Evolutionary conservation across 2,888 invertebrate genomes (phyloP), one percentile per base, ranked within the genome.

Genomic region (Lithophane ornitopus): DNA sequence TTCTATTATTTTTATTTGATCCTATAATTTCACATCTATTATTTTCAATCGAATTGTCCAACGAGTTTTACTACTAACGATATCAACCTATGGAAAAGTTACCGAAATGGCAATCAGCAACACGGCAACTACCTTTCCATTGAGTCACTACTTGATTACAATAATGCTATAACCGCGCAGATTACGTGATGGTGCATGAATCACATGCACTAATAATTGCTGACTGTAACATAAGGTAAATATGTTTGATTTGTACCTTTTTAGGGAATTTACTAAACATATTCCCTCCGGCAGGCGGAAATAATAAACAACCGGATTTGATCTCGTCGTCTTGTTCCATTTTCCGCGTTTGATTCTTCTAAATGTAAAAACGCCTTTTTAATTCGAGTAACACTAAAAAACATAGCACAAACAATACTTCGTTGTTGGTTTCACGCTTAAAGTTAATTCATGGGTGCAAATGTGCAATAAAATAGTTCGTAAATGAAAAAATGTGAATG

Each of bases 251-350:
- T 79, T 70, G 87, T 96, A 97, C 98, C 97, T 97, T 98, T 95
- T 98, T 97, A 88, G 98, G 98, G 94, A 98, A 98, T 96, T 98
- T 97, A 92, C 97, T 98, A 90, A 98, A 97, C 89, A 98, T 97
- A 89, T 95, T 96, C 84, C 96, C 96, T 91, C 96, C 96, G 88
- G 96, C 96, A 87, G 98, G 98, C 92, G 98, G 98, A 94, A 98
- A 97, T 92, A 98, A 97, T 90, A 98, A 97, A 96, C 97, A 97
- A 92, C 98, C 98, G 93, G 97, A 97, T 92, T 98, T 97, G 90
- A 98, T 97, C 92, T 98, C 97, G 94, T 98, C 97, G 96, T 98
- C 98, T 92, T 97, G 97, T 93, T 98, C 98, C 98, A 98, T 98
- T 86, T 89, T 93, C 82, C 63, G 72, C 76, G 76, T 84, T 85